Base-by-base conservation (phyloP, 1,140 invertebrate species). In the Drosophila setifemur region DNA sequence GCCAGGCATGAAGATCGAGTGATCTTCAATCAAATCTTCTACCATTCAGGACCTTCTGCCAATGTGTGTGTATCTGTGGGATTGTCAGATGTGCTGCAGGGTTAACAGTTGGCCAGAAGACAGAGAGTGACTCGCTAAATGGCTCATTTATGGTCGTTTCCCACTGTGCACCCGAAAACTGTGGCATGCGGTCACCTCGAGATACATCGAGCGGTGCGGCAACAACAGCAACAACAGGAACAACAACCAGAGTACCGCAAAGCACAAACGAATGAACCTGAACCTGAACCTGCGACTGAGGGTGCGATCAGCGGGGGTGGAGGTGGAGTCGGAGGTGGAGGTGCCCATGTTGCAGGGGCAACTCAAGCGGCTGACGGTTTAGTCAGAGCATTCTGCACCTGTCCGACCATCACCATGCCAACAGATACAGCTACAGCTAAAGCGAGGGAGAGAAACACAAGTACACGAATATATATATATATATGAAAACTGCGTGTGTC, bases 351-450 rank as follows among this genome's bases (percentile, higher is more conserved):
- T 19, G 52, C 58, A 43, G 47, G n/a, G 16, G 35, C 55, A 79
- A 85, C 78, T 85, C 79, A 53, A 77, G 63, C 61, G 73, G 61
- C 76, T 77, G 77, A 45, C 81, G 64, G 73, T 73, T 75, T 85
- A 37, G 75, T 85, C 81, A 79, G 67, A 33, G 67, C 81, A 73
- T 87, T 78, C 81, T 86, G 86, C 86, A 89, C 86, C 86, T 89
- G 86, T 89, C 68, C 77, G 47, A 75, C 81, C 73, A 89, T 89
- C 71, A 61, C 77, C 86, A 89, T 89, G 86, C 77, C 86, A 75
- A 86, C 85, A 63, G 49, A 47, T 48, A 43, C 26, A 75, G 14
- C 45, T 60, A 25, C 50, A 47, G 14, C 47, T 43, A 8, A 14
- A 31, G 12, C 45, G 31, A 55, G 53, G 47, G 53, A 53, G 53